phyloP scores from a whole-genome alignment of 2,113 vertebrate species.

The Chrysochloris asiatica region DNA sequence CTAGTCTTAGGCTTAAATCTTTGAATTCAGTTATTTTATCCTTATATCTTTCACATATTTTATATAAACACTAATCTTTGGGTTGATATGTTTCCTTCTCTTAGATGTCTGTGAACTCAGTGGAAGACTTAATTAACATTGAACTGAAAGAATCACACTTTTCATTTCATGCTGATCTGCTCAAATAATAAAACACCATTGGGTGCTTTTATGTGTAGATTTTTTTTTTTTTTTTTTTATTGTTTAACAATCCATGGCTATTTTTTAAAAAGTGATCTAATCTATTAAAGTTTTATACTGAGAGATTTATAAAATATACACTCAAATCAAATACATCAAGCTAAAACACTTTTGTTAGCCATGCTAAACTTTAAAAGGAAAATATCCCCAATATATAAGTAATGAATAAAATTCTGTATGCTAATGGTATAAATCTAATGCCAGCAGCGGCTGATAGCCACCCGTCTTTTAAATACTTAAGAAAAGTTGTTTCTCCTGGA shows the following conservation, averaged over 20 bases:
- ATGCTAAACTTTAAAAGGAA: background rate
- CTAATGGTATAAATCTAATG: slow-evolving; percentile 1
- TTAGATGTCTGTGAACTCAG: slow-evolving; percentile 24
- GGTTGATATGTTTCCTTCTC: slow-evolving; percentile 20
- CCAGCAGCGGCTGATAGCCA: background rate
- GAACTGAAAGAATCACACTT: slow-evolving; percentile 43
- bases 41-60: background rate
- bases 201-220: background rate
- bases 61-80: background rate
- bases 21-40: slow-evolving; percentile 22
- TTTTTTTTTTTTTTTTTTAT: background rate
- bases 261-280: slow-evolving; percentile 56
- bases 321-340: slow-evolving; percentile 3
- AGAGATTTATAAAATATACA: slow-evolving; percentile 48
- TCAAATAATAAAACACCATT: slow-evolving; percentile 55
- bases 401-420: background rate
- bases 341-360: background rate
- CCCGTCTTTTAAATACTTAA: background rate
- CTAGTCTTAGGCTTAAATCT: slow-evolving; percentile 27
- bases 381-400: background rate
- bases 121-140: slow-evolving; percentile 55
- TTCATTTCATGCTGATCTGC: slow-evolving; percentile 59
- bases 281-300: slow-evolving; percentile 38
- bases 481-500: background rate
- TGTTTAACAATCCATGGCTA: slow-evolving; percentile 26